These are phyloP conservation scores for Bombus picipes DNA, from an alignment of 1,140 invertebrate species.

Conservation along the genomic window DNA sequence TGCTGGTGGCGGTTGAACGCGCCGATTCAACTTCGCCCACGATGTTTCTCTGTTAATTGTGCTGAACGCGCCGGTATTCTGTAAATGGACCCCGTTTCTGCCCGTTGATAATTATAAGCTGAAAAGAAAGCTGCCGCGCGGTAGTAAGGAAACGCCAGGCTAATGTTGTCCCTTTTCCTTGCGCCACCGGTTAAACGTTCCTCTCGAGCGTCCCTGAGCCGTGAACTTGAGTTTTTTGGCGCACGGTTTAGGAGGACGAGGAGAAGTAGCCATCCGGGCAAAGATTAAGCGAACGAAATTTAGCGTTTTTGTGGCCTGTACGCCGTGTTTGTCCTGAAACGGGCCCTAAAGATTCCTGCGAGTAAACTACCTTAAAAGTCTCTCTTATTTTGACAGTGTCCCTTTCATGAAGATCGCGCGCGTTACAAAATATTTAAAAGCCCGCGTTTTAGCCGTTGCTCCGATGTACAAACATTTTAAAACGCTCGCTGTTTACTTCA, in stretches of 20 bases:
- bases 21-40: conserved; percentile 20
- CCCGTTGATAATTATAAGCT: conserved; percentile 48
- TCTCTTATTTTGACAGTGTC: conserved; percentile 4
- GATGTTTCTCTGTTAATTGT: conserved; percentile 43
- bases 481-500: no score
- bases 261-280: neutral
- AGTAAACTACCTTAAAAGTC: neutral
- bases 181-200: neutral
- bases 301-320: neutral
- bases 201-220: neutral
- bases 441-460: neutral
- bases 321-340: neutral
- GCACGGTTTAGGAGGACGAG: neutral
- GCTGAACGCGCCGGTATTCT: conserved; percentile 33
- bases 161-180: conserved; percentile 20
- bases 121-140: conserved; percentile 10
- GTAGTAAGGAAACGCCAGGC: conserved; percentile 34
- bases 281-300: conserved; percentile 17
- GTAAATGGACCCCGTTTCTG: conserved; percentile 46
- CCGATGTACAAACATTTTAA: neutral
- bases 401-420: neutral
- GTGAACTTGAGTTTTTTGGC: neutral
- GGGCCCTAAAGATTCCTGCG: neutral
- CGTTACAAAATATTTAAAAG: conserved; percentile 8
- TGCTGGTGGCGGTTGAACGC: conserved; percentile 41